Evolutionary conservation across 2,888 invertebrate genomes (phyloP), one percentile per base, ranked within the genome.

Genomic region (Drosophila nigricruria): DNA sequence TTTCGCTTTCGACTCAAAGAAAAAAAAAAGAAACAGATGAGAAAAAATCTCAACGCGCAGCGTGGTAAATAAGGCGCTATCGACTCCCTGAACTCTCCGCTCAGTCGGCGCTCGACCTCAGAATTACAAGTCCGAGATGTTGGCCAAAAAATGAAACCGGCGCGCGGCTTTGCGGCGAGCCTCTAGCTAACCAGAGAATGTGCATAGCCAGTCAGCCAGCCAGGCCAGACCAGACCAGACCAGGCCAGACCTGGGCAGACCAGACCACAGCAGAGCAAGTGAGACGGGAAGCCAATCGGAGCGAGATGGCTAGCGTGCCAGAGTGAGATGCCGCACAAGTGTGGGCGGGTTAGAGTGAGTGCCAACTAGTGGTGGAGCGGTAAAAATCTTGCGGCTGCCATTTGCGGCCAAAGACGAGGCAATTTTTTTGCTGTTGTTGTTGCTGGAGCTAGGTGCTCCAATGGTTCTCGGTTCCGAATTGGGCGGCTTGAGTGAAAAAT

Each of bases 341-440:
- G 71, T 52, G 45, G 25, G 71, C 38, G 70, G 32, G 54, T 38
- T 34, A 45, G 63, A 47, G 61, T 53, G 56, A 52, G 45, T 45
- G 60, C 30, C 18, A 50, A 18, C 50, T 58, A 32, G 40, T 61
- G 59, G 70, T 60, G 52, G 58, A 49, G 65, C 72, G 71, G 64
- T 66, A 71, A 84, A 84, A 81, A 75, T 82, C 84, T 91, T 91
- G 91, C 77, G 91, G 91, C 91, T 90, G 73, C 82, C 90, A 86
- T 88, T 91, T 91, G 91, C 75, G 91, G 91, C 91, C 77, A 80
- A 86, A 89, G 84, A 90, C 84, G 90, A 89, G 83, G 83, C 84
- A 79, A 73, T 42, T 54, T 54, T 54, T 38, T 25, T 42, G 20
- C 6, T 43, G 14, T 14, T 45, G 43, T 18, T 42, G 10, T 9